Evolutionary conservation across 1,140 invertebrate species (phyloP), one percentile per base, ranked within the genome.

Genomic region (Diabrotica undecimpunctata): DNA sequence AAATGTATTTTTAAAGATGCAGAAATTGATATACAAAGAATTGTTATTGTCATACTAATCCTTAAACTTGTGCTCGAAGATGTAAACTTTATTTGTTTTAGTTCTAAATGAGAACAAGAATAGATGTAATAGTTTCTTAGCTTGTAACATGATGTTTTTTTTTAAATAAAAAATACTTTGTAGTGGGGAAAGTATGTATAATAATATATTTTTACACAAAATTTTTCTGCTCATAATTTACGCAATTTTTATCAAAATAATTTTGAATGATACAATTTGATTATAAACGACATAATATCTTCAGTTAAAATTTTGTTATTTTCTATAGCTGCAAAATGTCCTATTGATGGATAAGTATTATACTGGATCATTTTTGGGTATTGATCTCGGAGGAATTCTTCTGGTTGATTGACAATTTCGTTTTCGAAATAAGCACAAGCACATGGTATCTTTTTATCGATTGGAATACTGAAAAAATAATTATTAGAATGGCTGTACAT

Each of bases 261-360:
- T 10, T 46, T 46, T 10, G 41, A 46, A 10, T 46, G 3, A 46
- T 46, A 46, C n/a, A 46, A 46, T 66, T 75, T 74, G 10, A 65
- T 65, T 8, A 72, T 53, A 64, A 72, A 70, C 46, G 55, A 9
- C 58, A 68, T 61, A 84, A 76, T 60, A 70, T 95, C 92, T 10
- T 87, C 81, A 6, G 88, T 84, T 0, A 95, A 71, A 7, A 86
- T 70, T 70, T 87, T 72, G 0, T 93, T 93, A 54, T 88, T 83
- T 75, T 96, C 90, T 65, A 95, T 84, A 0, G 90, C 92, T 7
- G 89, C 89, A 75, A 96, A 96, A 79, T 96, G 94, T 3, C 94
- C 94, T 3, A 92, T 93, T 7, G 84, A 80, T 4, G 81, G 70
- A 35, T 85, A 70, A 58, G 87, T 81, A 1, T 81, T 88, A 4